Base-by-base conservation (phyloP, 2,113 vertebrate genomes). In the Antennarius striatus region DNA sequence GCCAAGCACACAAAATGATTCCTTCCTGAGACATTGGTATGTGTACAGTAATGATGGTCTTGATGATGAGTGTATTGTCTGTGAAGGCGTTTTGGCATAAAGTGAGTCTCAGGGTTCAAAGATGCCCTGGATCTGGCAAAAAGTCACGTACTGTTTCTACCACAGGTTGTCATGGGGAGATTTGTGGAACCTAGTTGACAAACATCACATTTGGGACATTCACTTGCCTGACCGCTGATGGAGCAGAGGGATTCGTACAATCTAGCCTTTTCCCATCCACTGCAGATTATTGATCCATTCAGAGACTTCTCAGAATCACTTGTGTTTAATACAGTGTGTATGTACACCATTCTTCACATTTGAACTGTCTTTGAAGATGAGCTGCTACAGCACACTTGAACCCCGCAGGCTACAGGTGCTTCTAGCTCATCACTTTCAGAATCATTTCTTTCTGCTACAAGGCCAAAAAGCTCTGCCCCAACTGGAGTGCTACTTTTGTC, bases 21-120 rank as follows among this genome's bases (percentile, higher is more conserved):
- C 86, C 89, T 91, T 91, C 90, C 90, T 90, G 90, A 91, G 90
- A 91, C 90, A 82, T 91, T 83, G 87, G 86, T 68, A 69, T 81
- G 82, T 80, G 71, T 89, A 90, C 89, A 91, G 89, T 88, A 87
- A 88, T 22, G 75, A 77, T 75, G 85, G 83, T 86, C 77, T 73
- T 45, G 76, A 79, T 80, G 72, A 79, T 46, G 59, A 59, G 73
- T 47, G 68, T 85, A 65, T 71, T 70, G 61, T 72, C 59, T 68
- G 84, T 91, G 87, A 88, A 89, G 90, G 85, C 86, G 77, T 88
- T 89, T 88, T 85, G 88, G 85, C 73, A 63, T 86, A 81, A 88
- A 86, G 84, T 82, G 85, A 83, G 73, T 90, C 63, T 84, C 81
- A 88, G 82, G 82, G 84, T 82, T 75, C 45, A 51, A 79, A 84